These are phyloP conservation scores for Epirrhoe tristata DNA, from an alignment of 2,888 invertebrate species.

Conservation along the genomic window DNA sequence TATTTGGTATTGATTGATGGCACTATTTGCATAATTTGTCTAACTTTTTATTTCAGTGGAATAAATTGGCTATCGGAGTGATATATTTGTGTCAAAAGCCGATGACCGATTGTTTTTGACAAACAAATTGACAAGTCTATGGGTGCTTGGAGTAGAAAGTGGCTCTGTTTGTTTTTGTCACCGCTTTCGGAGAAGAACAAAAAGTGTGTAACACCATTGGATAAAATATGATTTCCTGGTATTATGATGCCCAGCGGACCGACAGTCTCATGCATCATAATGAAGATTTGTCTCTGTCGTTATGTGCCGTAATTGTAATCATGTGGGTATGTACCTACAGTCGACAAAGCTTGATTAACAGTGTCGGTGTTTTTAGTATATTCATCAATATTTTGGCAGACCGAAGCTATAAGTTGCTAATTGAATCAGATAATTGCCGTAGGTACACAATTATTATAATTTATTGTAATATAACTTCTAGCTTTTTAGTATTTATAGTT, in stretches of 20 bases:
- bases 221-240: slow-evolving; percentile 15
- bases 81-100: slow-evolving; percentile 43
- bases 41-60: slow-evolving; percentile 30
- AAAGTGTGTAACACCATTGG: slow-evolving; percentile 4
- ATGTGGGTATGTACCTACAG: not conserved
- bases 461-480: no score
- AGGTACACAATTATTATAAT: no score
- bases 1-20: slow-evolving; percentile 34
- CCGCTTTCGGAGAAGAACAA: slow-evolving; percentile 1
- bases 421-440: no score
- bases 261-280: slow-evolving; percentile 18
- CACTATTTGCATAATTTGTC: slow-evolving; percentile 41
- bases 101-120: slow-evolving; percentile 35
- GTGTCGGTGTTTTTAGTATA: not conserved
- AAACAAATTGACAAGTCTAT: slow-evolving; percentile 25
- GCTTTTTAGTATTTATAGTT: no score
- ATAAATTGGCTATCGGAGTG: slow-evolving; percentile 23
- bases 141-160: slow-evolving; percentile 34
- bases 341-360: not conserved
- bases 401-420: no score
- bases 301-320: slow-evolving; percentile 12
- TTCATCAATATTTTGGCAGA: no score
- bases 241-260: slow-evolving; percentile 15
- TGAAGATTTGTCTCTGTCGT: slow-evolving; percentile 23
- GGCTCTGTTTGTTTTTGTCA: slow-evolving; percentile 27